A percentile compares a stretch with the other conserved stretches of the same genome.
Conservation (phyloP, 2,113 vertebrate species). For the Poeciliopsis prolifica region DNA sequence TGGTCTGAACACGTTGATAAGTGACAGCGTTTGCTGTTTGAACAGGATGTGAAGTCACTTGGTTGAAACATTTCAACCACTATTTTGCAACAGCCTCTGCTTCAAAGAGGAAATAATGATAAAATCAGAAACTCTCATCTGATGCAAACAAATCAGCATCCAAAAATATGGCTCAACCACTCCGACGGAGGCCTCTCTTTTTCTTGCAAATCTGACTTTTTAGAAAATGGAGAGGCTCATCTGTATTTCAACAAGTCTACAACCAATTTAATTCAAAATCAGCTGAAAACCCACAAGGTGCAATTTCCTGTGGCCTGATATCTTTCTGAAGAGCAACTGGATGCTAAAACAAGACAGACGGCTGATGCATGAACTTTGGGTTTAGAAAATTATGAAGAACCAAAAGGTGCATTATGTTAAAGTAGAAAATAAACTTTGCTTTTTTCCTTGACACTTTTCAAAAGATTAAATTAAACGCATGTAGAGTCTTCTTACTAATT, state of each 20-base stretch:
- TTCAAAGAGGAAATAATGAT: constrained; percentile 41
- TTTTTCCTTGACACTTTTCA: background rate
- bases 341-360: too few species aligned
- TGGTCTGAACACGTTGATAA: background rate
- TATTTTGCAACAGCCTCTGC: constrained; percentile 26
- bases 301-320: too few species aligned
- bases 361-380: too few species aligned
- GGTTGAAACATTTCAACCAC: constrained; percentile 26
- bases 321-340: too few species aligned
- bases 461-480: background rate
- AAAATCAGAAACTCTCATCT: constrained; percentile 17
- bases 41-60: constrained; percentile 63
- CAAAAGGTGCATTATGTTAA: background rate
- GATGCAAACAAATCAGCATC: background rate
- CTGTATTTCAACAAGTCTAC: background rate
- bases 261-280: background rate
- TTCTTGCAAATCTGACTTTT: background rate
- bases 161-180: background rate
- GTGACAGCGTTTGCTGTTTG: constrained; percentile 2
- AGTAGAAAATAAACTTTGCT: background rate
- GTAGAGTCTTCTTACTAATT: background rate
- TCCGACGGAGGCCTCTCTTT: background rate
- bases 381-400: too few species aligned
- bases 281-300: background rate
- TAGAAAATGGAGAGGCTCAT: background rate